Percentiles rank a stretch among this genome's conserved stretches.
Evolutionary conservation across 2,113 vertebrate species (phyloP).

Genomic region (Siniperca knerii): DNA sequence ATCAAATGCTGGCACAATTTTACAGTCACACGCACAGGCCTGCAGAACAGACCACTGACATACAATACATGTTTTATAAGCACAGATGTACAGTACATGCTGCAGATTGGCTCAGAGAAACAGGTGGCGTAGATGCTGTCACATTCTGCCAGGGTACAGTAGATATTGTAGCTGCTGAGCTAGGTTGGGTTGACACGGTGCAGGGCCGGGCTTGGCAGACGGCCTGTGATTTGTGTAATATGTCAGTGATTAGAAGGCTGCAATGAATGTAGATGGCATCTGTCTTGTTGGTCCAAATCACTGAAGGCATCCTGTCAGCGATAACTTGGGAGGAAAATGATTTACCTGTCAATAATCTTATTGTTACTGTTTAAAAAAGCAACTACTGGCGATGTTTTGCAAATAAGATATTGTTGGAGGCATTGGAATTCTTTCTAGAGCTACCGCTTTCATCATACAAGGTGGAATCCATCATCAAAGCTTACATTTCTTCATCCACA

Average conservation of each 20-base stretch:
- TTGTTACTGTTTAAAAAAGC: background rate
- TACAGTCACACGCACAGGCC: background rate
- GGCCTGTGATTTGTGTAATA: background rate
- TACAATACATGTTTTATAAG: conserved; percentile 44
- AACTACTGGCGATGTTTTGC: no score
- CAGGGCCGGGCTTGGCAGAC: background rate
- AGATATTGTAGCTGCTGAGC: background rate
- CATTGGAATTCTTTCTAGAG: background rate
- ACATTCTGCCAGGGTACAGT: background rate
- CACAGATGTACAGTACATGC: conserved; percentile 23
- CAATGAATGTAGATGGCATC: background rate
- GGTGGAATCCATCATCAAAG: background rate
- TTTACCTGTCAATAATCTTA: background rate
- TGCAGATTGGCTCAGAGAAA: conserved; percentile 10
- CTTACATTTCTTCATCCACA: background rate
- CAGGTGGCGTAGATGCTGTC: conserved; percentile 42
- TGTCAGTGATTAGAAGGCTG: conserved; percentile 11
- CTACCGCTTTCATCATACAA: background rate
- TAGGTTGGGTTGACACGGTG: background rate
- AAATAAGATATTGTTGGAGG: background rate
- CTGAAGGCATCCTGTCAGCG: background rate
- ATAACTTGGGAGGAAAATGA: background rate
- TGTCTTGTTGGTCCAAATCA: background rate
- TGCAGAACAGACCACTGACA: conserved; percentile 14
- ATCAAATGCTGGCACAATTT: conserved; percentile 37